Base-by-base conservation (phyloP, 2,113 vertebrate species). In the Talpa occidentalis region DNA sequence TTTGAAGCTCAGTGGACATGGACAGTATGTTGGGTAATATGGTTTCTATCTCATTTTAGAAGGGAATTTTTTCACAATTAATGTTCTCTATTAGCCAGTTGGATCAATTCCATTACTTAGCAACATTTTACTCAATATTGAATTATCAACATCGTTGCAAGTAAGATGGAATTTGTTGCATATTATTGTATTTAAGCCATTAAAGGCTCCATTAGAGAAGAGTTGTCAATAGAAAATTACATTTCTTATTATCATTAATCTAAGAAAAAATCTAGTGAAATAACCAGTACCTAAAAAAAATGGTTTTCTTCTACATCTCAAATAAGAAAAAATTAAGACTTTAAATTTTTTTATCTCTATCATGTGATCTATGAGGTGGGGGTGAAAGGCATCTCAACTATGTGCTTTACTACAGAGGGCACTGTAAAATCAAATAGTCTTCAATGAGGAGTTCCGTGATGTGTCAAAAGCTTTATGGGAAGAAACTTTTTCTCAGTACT, bases 151-250 rank as follows among this genome's bases (percentile, higher is more conserved):
- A 91, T 86, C 89, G 97, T 97, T 95, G 69, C 90, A 93, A 95
- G 42, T 76, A 93, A 97, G 93, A 93, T 93, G 54, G 56, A 96
- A 64, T 88, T 84, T 64, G 90, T 93, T 96, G 96, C 96, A 76
- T 21, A 94, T 97, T 91, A 90, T 93, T 90, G 28, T 85, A 95
- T 69, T 79, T 95, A 95, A 60, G 83, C 78, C 97, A 84, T 93
- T 98, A 96, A 97, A 97, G 42, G 83, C 21, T 91, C 95, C 94
- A 97, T 97, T 98, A 96, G 96, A 97, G 62, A 97, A 79, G 60
- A 97, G 88, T 84, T 97, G 62, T 91, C 92, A 97, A 85, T 69
- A 97, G 91, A 96, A 98, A 98, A 97, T 96, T 97, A 59, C 94
- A 97, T 97, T 97, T 42, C 19, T 89, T 81, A 52, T 88, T 96